Evolutionary conservation across 2,797 vertebrate species (phyloP), one percentile per base, ranked within the genome.

Genomic region (Taeniopygia guttata): DNA sequence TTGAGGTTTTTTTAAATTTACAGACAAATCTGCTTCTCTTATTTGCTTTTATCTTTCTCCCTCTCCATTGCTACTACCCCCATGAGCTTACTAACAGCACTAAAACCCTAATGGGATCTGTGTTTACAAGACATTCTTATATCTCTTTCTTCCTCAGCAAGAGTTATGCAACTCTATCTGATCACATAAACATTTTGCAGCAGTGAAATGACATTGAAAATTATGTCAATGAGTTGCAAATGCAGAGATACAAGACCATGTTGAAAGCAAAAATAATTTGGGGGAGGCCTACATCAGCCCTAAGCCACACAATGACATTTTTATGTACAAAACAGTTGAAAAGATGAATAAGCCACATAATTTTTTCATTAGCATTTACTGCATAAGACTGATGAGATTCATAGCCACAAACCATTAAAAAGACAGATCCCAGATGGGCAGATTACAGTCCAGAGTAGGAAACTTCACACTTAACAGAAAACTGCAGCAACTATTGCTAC

Each of bases 301-400:
- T 63, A 77, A 94, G 66, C 84, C 86, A 93, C 72, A 89, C 38
- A 85, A 85, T 58, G 78, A 83, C 89, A 87, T 77, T 90, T 93
- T 92, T 89, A 94, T 80, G 60, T 67, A 68, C 43, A 72, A 90
- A 92, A 83, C 49, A 55, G 68, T 58, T 80, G 64, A 83, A 64
- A 93, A 87, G 46, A 94, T 1, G 3, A 96, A 91, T 45, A 80
- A 91, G 84, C 43, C 91, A 90, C 87, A 83, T 51, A 78, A 83
- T 68, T 70, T 91, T 91, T 89, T 89, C 84, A 95, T 83, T 87
- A 85, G 49, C 5, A 0, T 60, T 77, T 89, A 85, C 73, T 85
- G 89, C 60, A 48, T 84, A 67, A 84, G 49, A 70, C 42, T 80
- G 68, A 84, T 48, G 81, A 77, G 49, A 80, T 73, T 87, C 90